Evolutionary conservation across 2,113 vertebrate species (phyloP).

Genomic region (Passer montanus): DNA sequence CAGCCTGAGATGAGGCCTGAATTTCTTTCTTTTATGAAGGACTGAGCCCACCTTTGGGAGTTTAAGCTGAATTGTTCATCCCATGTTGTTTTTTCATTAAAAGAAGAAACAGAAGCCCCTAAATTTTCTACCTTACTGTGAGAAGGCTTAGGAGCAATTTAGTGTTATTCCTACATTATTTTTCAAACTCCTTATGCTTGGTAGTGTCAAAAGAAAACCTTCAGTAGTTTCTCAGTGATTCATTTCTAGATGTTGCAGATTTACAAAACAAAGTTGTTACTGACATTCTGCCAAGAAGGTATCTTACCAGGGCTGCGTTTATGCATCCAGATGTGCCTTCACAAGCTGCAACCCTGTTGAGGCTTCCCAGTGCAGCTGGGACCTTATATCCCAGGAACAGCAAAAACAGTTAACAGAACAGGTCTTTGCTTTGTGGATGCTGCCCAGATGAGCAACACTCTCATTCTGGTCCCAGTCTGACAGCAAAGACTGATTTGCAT

Average conservation of each 20-base stretch:
- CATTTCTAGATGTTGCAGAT: neutral
- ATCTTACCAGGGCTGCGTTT: accelerated
- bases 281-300: neutral
- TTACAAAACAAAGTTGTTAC: neutral
- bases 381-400: neutral
- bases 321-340: neutral
- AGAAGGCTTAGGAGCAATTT: neutral
- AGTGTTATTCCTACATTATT: neutral
- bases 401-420: neutral
- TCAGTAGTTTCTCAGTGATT: neutral
- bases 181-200: neutral
- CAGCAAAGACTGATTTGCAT: neutral
- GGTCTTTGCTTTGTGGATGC: neutral
- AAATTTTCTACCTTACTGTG: neutral
- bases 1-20: neutral
- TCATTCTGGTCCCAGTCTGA: neutral
- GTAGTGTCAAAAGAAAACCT: neutral
- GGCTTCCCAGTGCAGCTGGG: neutral
- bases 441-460: neutral
- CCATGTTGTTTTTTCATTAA: neutral
- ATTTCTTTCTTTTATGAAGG: neutral
- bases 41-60: neutral
- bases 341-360: neutral
- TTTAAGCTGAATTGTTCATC: neutral
- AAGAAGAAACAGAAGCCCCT: neutral